Conservation (phyloP, 2,113 vertebrate species). For the Boleophthalmus pectinirostris region DNA sequence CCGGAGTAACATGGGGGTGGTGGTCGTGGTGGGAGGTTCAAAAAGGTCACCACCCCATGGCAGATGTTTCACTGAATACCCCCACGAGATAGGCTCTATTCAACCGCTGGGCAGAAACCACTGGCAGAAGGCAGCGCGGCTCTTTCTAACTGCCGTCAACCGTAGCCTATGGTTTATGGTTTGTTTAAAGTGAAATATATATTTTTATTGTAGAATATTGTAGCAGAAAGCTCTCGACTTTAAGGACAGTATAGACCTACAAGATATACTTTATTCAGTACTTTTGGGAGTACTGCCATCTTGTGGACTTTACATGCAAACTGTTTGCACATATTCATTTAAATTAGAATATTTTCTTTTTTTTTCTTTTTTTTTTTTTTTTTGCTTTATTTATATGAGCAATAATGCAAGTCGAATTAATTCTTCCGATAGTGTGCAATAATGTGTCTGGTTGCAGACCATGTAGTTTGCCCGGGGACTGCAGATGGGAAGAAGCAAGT, state of each 20-base stretch:
- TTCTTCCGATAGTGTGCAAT: too few species aligned
- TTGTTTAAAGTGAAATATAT: not conserved
- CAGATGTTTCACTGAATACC: conserved; percentile 62
- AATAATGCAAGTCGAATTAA: too few species aligned
- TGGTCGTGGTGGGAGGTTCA: conserved; percentile 14
- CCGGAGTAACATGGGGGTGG: not conserved
- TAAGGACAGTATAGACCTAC: not conserved
- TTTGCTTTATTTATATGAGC: too few species aligned
- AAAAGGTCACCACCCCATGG: conserved; percentile 49
- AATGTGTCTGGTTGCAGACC: too few species aligned
- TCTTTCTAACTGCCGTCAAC: not conserved
- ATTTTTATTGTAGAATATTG: too few species aligned
- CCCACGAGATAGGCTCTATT: conserved; percentile 14
- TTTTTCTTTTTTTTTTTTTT: too few species aligned
- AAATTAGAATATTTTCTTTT: too few species aligned
- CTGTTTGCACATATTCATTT: too few species aligned
- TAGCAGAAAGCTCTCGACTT: too few species aligned
- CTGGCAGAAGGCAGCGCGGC: not conserved
- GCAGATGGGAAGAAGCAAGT: too few species aligned
- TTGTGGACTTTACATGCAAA: conserved; percentile 33
- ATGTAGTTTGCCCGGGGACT: too few species aligned
- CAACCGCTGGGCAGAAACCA: conserved; percentile 4
- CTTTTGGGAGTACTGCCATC: conserved; percentile 28
- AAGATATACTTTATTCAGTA: not conserved
- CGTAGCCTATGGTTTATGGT: not conserved